Conservation (phyloP, 2,797 vertebrate species). For the Bradypodion ventrale region DNA sequence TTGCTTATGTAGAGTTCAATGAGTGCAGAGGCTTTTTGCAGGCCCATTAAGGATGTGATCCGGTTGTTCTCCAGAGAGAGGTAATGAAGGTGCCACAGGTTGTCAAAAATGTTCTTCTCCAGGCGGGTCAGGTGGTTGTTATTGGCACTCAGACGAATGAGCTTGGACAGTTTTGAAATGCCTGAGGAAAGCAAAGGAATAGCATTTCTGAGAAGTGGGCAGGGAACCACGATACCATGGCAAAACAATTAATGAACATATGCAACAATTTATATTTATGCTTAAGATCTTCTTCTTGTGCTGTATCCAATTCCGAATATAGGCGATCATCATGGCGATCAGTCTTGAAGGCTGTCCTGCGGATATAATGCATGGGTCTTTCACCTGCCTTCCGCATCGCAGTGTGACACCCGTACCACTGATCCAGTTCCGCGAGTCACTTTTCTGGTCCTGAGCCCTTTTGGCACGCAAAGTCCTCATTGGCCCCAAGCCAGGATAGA, state of each 20-base stretch:
- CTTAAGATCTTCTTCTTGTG: no score
- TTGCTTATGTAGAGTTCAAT: conserved; percentile 85
- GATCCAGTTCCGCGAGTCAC: no score
- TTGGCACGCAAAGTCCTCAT: no score
- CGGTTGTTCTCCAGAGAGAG: conserved; percentile 86
- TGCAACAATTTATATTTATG: no score
- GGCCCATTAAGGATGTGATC: conserved; percentile 80
- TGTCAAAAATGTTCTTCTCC: conserved; percentile 76
- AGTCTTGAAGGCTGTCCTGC: no score
- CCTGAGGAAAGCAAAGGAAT: conserved; percentile 72
- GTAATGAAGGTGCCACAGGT: conserved; percentile 81
- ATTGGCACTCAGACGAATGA: conserved; percentile 83
- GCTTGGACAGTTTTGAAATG: conserved; percentile 77
- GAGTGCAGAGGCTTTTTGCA: conserved; percentile 79
- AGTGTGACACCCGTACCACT: no score
- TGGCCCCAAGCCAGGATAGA: no score
- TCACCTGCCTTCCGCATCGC: no score
- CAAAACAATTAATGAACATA: neutral
- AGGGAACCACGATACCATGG: neutral
- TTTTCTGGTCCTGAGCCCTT: no score
- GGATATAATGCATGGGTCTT: no score
- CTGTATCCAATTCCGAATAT: no score
- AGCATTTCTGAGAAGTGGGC: neutral
- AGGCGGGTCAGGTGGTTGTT: conserved; percentile 81
- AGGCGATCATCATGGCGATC: no score